phyloP scores from a whole-genome alignment of 2,113 vertebrate species.

The Barbus barbus region DNA sequence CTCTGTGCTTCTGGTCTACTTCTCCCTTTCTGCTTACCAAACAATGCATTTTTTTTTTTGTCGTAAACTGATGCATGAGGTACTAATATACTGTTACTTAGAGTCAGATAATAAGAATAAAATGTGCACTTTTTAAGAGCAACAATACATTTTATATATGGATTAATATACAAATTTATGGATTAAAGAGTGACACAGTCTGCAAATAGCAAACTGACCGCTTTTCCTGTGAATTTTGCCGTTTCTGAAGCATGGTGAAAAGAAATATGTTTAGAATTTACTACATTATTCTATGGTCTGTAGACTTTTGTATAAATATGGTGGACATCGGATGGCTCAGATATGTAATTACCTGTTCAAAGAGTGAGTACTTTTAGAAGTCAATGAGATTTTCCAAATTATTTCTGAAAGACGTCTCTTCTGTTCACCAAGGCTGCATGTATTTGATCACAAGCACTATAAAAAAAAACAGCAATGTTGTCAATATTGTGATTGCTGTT shows the following conservation, averaged over 20 bases:
- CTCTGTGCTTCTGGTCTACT: too few species aligned
- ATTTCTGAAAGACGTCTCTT: too few species aligned
- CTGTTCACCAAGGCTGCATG: too few species aligned
- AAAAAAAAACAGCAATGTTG: too few species aligned
- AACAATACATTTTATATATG: not conserved
- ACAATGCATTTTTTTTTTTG: not conserved
- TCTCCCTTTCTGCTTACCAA: not conserved
- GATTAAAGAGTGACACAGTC: not conserved
- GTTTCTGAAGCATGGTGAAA: not conserved
- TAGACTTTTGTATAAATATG: not conserved
- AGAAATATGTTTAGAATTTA: not conserved
- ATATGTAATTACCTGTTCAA: too few species aligned
- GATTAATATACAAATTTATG: not conserved
- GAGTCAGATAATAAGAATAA: not conserved
- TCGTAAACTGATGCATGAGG: not conserved
- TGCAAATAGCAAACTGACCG: too few species aligned
- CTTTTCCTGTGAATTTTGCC: not conserved
- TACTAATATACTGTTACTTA: not conserved
- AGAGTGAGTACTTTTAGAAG: too few species aligned
- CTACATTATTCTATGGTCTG: not conserved
- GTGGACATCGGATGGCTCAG: not conserved
- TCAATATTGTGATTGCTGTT: too few species aligned
- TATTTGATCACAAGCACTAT: too few species aligned
- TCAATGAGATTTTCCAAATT: too few species aligned
- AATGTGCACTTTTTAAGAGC: not conserved